Evolutionary conservation across 2,888 invertebrate species (phyloP).

Genomic region (Aphrophora alni): DNA sequence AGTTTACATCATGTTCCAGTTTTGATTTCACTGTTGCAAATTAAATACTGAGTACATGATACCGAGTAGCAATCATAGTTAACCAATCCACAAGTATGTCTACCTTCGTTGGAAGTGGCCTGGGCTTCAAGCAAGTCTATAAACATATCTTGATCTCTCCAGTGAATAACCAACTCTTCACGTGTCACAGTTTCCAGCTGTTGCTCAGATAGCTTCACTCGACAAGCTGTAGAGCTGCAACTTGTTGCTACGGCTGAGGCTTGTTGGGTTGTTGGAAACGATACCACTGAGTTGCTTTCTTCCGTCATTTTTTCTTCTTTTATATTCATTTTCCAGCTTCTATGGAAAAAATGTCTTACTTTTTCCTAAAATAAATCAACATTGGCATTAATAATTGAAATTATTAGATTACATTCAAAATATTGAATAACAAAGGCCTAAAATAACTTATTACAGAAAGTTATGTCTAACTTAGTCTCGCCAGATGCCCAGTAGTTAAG

Average conservation of each 20-base stretch:
- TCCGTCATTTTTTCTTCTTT: background rate
- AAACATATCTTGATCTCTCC: conserved; percentile 79
- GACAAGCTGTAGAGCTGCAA: background rate
- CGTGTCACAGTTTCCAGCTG: conserved; percentile 69
- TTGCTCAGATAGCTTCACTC: conserved; percentile 39
- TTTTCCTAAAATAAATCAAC: background rate
- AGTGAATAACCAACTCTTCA: conserved; percentile 71
- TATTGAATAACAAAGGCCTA: no score
- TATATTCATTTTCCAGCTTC: background rate
- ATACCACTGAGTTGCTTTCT: background rate
- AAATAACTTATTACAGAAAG: no score
- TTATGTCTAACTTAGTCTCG: no score
- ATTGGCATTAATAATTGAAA: no score
- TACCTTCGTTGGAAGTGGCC: conserved; percentile 80
- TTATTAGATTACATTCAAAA: no score
- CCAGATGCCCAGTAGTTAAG: no score
- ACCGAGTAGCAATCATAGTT: background rate
- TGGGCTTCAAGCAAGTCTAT: conserved; percentile 77
- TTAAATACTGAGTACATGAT: conserved; percentile 14
- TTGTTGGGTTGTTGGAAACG: background rate
- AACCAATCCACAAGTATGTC: conserved; percentile 13
- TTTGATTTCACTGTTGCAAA: background rate
- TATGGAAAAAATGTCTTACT: no score
- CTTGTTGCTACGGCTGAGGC: background rate
- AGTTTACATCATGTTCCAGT: background rate